Evolutionary conservation across 1,140 invertebrate genomes (phyloP).

Genomic region (Drosophila burlai): DNA sequence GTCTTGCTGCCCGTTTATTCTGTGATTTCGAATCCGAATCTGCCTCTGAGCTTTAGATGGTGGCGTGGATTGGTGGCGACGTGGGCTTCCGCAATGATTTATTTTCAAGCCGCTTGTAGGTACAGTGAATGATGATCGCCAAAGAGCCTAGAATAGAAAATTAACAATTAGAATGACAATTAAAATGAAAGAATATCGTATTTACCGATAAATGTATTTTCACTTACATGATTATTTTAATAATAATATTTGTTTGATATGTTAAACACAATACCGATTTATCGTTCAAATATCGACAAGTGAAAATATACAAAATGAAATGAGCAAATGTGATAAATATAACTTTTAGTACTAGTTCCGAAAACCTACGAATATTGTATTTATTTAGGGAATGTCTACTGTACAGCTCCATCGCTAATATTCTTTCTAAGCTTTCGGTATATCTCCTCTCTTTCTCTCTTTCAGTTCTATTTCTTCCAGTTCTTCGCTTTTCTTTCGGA

Average conservation of each 20-base stretch:
- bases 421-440: slow-evolving; percentile 14
- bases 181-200: too few relatives aligned
- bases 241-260: too few relatives aligned
- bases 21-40: slow-evolving; percentile 52
- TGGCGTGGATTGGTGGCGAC: slow-evolving; percentile 35
- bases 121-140: slow-evolving; percentile 4
- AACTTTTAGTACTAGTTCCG: too few relatives aligned
- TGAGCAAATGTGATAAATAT: not conserved
- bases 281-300: too few relatives aligned
- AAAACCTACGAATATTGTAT: not conserved
- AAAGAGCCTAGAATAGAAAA: not conserved
- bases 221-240: too few relatives aligned
- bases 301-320: not conserved
- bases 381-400: not conserved
- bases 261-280: too few relatives aligned
- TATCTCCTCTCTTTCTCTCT: slow-evolving; percentile 1
- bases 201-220: too few relatives aligned
- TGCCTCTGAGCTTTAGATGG: slow-evolving; percentile 30
- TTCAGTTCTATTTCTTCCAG: slow-evolving; percentile 1
- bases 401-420: slow-evolving; percentile 32
- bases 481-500: slow-evolving; percentile 36
- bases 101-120: slow-evolving; percentile 15
- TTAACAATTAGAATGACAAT: not conserved
- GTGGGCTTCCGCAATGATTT: slow-evolving; percentile 58
- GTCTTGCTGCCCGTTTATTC: slow-evolving; percentile 21